Evolutionary conservation across 2,113 vertebrate species (phyloP), one percentile per base, ranked within the genome.

Genomic region (Scomber colias): DNA sequence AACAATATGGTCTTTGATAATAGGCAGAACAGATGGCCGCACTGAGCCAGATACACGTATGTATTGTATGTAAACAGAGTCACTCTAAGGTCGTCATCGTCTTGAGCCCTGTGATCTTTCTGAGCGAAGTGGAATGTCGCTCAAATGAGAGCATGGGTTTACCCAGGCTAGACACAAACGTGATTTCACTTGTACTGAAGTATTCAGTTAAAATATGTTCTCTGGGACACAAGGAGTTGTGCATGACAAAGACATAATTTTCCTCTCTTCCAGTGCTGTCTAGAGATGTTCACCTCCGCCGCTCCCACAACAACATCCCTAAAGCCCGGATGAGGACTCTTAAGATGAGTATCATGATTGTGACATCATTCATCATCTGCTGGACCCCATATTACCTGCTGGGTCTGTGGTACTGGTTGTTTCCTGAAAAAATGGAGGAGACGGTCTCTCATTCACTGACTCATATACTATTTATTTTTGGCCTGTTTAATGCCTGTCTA

Each of bases 321-420:
- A 95, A 95, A 83, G 95, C 95, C 51, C 94, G 95, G 3, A 95
- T 96, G 94, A 93, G 94, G 63, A 95, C 95, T 5, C 90, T 96
- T 8, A 96, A 96, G 75, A 96, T 96, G 95, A 96, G 95, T 66
- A 93, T 96, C 0, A 94, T 95, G 67, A 96, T 96, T 0, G 95
- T 96, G 35, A 94, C 92, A 0, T 96, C 95, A 0, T 96, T 96
- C 83, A 95, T 96, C 61, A 82, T 96, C 51, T 96, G 95, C 90
- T 96, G 95, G 95, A 95, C 95, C 0, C 95, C 95, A 0, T 96
- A 96, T 87, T 96, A 95, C 83, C 89, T 96, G 45, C 85, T 96
- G 6, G 95, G 95, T 15, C 85, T 96, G 61, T 96, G 95, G 95
- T 96, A 96, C 66, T 96, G 95, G 95, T 84, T 96, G 50, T 95